Conservation (phyloP, 1,140 invertebrate species). For the Homalodisca vitripennis region DNA sequence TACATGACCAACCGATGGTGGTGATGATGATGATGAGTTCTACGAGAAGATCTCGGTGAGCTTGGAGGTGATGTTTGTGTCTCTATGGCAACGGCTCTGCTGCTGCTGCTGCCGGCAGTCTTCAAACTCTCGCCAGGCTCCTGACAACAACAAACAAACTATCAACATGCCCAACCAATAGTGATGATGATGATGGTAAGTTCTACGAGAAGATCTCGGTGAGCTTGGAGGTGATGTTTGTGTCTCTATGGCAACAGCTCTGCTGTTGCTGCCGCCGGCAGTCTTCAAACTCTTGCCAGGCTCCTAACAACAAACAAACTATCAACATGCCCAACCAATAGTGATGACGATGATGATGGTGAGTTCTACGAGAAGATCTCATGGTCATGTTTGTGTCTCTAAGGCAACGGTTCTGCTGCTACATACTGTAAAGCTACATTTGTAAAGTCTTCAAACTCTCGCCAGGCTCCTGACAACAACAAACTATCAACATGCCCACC, state of each 20-base stretch:
- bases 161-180: constrained; percentile 40
- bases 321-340: too few relatives aligned
- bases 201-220: constrained; percentile 50
- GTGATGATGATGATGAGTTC: constrained; percentile 53
- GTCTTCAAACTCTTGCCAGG: too few relatives aligned
- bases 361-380: constrained; percentile 49
- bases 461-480: too few relatives aligned
- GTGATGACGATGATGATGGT: constrained; percentile 55
- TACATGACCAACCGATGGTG: constrained; percentile 51
- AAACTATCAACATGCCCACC: too few relatives aligned
- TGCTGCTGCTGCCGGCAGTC: constrained; percentile 25
- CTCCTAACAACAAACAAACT: too few relatives aligned
- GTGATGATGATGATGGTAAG: constrained; percentile 55
- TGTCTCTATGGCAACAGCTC: constrained; percentile 29
- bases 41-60: constrained; percentile 51
- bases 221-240: constrained; percentile 56
- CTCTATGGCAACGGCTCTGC: constrained; percentile 12
- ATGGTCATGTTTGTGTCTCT: constrained; percentile 53
- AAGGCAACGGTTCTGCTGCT: constrained; percentile 17
- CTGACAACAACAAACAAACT: too few relatives aligned
- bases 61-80: constrained; percentile 55
- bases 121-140: too few relatives aligned
- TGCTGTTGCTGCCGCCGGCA: constrained; percentile 24
- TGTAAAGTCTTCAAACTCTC: too few relatives aligned
- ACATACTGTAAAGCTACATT: constrained; percentile 26